Percentiles rank a stretch among this genome's conserved stretches.
Conservation (phyloP, 2,797 vertebrate species). For the Bucorvus abyssinicus region DNA sequence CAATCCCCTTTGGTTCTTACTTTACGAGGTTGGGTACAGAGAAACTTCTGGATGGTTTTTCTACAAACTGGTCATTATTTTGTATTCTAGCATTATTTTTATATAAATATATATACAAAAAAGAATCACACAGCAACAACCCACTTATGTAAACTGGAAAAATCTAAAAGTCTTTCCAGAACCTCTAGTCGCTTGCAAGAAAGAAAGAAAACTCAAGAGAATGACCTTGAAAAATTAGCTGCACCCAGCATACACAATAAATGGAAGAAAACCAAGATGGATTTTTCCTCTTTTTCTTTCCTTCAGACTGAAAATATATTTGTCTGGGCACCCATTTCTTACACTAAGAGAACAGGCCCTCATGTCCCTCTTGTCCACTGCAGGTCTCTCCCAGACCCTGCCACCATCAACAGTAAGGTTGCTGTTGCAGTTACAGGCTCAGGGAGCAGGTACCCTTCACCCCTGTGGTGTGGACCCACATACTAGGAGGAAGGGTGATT, state of each 20-base stretch:
- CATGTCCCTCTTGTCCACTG: neutral
- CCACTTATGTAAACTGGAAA: neutral
- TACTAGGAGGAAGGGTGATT: neutral
- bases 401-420: neutral
- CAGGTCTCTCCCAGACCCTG: neutral
- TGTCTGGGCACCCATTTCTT: neutral
- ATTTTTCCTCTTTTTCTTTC: neutral
- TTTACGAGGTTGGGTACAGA: neutral
- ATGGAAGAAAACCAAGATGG: neutral
- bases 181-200: neutral
- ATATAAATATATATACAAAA: neutral
- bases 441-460: neutral
- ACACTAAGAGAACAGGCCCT: neutral
- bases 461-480: too few species aligned
- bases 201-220: neutral
- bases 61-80: constrained; percentile 28
- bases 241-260: neutral
- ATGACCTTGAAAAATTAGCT: neutral
- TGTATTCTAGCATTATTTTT: constrained; percentile 10
- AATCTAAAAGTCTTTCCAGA: neutral
- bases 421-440: neutral
- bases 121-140: neutral
- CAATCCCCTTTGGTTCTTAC: neutral
- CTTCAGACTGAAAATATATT: neutral
- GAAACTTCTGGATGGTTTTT: neutral